A percentile compares a stretch with the other conserved stretches of the same genome.
Evolutionary conservation across 2,797 vertebrate species (phyloP).

Genomic region (Urosaurus nigricauda): DNA sequence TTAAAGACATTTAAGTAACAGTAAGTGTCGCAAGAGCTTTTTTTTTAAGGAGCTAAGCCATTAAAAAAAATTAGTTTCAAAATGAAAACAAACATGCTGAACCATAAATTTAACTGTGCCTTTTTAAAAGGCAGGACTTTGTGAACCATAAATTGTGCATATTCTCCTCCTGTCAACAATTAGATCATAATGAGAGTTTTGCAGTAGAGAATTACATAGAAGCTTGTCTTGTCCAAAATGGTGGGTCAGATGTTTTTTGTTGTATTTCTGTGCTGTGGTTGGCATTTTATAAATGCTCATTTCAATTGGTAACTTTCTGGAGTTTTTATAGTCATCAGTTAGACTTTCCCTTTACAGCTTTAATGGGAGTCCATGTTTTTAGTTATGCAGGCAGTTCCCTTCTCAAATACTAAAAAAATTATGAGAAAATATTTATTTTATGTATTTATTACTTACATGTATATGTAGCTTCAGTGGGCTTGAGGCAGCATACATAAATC

Average conservation of each 20-base stretch:
- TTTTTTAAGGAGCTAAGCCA: neutral
- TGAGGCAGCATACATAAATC: neutral
- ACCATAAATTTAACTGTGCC: neutral
- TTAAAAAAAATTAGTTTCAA: neutral
- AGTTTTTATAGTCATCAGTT: neutral
- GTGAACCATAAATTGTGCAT: constrained; percentile 49
- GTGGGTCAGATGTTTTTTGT: accelerated
- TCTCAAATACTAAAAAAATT: neutral
- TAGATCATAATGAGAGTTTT: neutral
- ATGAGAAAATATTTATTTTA: neutral
- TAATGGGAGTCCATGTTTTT: neutral
- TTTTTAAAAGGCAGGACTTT: neutral
- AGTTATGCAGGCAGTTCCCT: neutral
- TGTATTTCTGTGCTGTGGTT: neutral
- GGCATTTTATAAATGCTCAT: constrained; percentile 12
- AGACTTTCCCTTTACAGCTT: neutral
- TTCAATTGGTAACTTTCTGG: neutral
- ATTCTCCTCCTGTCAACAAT: constrained; percentile 5
- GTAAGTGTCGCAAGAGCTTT: neutral
- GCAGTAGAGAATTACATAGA: neutral
- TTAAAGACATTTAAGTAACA: constrained; percentile 1
- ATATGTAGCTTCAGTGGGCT: neutral
- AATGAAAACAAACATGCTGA: neutral
- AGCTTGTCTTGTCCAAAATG: neutral
- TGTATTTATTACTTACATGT: too few species aligned